Base-by-base conservation (phyloP, 1,140 invertebrate genomes). In the Capitella teleta region DNA sequence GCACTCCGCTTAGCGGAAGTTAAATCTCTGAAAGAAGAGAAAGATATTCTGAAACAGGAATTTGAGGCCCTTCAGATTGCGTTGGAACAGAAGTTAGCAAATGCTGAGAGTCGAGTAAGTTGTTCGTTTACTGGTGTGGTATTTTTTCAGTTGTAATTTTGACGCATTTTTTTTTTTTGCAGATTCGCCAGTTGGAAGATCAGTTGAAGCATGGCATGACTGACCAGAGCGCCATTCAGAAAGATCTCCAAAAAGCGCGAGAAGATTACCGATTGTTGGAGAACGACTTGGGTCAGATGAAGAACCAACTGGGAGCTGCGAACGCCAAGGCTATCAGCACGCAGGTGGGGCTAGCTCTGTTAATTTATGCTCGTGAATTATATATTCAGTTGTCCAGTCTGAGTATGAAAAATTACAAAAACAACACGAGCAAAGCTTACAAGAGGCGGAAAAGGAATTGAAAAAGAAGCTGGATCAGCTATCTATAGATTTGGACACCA, bases 101-200 rank as follows among this genome's bases (percentile, higher is more conserved):
- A 52, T 8, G 61, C 67, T 21, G 62, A 68, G 49, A 50, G 60
- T 45, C 62, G 68, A 62, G 68, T 68, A 53, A 48, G 43, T 51
- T 4, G 14, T 30, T 41, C 40, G 12, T n/a, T 32, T 8, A 32
- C n/a, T 32, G n/a, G 24, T 19, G 25, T 44, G 24, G 6, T 6
- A 19, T 23, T 6, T n/a, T 44, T 44, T 21, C 16, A 19, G 16
- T 44, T 6, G 6, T 44, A 19, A 24, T 19, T 44, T 18, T 10
- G 16, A 19, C 28, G n/a, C 42, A 19, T n/a, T 5, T 10, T 44
- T 44, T 8, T 8, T 21, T 41, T 18, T 23, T 44, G 42, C 42
- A n/a, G 24, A 8, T 10, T 44, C 23, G 10, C 8, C 6, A 21
- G 42, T 21, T 4, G 16, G 6, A 8, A 24, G 42, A 16, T 44